Evolutionary conservation across 2,113 vertebrate genomes (phyloP), one percentile per base, ranked within the genome.

Genomic region (Notiomystis cincta): DNA sequence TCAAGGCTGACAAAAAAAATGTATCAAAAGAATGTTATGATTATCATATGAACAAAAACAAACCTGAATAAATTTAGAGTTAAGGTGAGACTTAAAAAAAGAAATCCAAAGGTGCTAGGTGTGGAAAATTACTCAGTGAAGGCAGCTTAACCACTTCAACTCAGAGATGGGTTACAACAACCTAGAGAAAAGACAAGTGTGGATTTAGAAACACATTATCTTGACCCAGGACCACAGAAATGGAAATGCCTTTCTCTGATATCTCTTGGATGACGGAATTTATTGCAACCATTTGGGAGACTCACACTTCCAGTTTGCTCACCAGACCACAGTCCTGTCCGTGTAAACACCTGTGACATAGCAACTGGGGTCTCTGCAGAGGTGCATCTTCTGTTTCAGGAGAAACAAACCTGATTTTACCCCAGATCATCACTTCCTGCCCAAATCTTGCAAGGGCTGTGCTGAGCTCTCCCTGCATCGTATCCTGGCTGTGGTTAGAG

Each of bases 71-170:
- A 66, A 92, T 95, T 90, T 83, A 83, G 90, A 96, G 88, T 83
- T 60, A 95, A 97, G 93, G 86, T 69, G 86, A 93, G 86, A 58
- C 57, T 81, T 90, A 67, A 83, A 93, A 89, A 94, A 96, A 96
- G 82, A 88, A 93, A 92, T 78, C 53, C 48, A 38, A 87, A 84
- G 67, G n/a, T 13, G 9, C 10, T 53, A 85, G 72, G 89, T 89
- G 66, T 90, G 96, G 96, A 94, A 94, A 93, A 92, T 81, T 75
- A 93, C 82, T 15, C 71, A 84, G 64, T 3, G n/a, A 40, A 82
- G 90, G 90, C 72, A 94, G 80, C 45, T 64, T 45, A 95, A 92
- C 40, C 38, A 22, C 56, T 65, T 67, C 48, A n/a, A 16, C 80
- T 45, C 4, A 11, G 86, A 73, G 75, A 25, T 18, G 51, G 38